These are phyloP conservation scores for Harpegnathos saltator DNA, from an alignment of 1,140 invertebrate genomes.

Conservation along the genomic window DNA sequence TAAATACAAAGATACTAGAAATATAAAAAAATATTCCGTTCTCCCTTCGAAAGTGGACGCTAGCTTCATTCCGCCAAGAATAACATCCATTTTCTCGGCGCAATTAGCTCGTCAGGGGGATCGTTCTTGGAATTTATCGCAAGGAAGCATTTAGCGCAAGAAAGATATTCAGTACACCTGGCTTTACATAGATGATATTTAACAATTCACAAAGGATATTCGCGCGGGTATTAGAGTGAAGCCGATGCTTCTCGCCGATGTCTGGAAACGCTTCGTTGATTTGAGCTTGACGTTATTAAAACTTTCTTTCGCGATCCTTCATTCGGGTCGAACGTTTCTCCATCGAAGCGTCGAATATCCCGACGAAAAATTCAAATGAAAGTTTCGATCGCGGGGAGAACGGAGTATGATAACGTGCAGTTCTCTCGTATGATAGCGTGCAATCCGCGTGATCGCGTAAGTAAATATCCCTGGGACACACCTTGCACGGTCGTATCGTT, in stretches of 20 bases:
- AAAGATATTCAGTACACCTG: no score
- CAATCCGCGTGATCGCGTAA: neutral
- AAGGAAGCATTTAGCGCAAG: no score
- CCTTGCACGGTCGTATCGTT: neutral
- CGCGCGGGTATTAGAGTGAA: no score
- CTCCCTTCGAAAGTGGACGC: no score
- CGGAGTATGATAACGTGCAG: neutral
- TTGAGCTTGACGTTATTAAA: neutral
- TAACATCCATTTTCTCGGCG: no score
- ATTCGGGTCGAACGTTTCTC: neutral
- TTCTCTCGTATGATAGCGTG: neutral
- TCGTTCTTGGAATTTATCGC: neutral
- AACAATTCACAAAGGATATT: no score
- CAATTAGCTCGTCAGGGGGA: neutral
- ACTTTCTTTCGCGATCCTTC: neutral
- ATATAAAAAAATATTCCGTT: no score
- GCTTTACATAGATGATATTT: no score
- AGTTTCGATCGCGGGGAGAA: neutral
- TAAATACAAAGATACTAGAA: no score
- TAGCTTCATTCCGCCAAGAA: no score
- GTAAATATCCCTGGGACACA: neutral
- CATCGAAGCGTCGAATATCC: neutral
- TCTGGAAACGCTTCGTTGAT: slow-evolving; percentile 22
- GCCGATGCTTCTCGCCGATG: neutral
- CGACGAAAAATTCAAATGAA: neutral